phyloP scores from a whole-genome alignment of 1,140 invertebrate species.

The Hypsibius dujardini region DNA sequence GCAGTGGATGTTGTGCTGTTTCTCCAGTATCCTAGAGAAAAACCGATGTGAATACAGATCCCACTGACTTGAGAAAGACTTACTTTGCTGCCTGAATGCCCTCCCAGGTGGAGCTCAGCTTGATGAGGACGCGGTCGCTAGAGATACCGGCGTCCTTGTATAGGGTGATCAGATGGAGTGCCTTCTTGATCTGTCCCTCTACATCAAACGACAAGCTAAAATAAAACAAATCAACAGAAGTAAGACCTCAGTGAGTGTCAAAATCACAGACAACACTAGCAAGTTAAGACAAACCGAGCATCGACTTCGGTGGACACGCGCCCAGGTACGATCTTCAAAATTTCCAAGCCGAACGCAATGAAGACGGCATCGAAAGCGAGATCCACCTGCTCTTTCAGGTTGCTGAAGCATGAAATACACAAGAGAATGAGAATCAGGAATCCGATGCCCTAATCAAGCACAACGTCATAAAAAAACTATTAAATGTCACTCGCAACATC shows the following conservation, averaged over 20 bases:
- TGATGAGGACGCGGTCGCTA: slow-evolving; percentile 87
- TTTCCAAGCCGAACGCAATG: slow-evolving; percentile 88
- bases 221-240: slow-evolving; percentile 16
- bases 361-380: slow-evolving; percentile 78
- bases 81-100: slow-evolving; percentile 91
- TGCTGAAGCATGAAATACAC: slow-evolving; percentile 24
- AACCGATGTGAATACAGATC: slow-evolving; percentile 18
- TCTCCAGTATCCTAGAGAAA: slow-evolving; percentile 56
- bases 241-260: slow-evolving; percentile 7
- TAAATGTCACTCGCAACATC: no score
- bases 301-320: slow-evolving; percentile 96
- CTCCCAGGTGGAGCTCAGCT: slow-evolving; percentile 96
- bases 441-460: no score
- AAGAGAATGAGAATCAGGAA: no score
- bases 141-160: slow-evolving; percentile 72
- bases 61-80: slow-evolving; percentile 23
- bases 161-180: slow-evolving; percentile 63
- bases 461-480: no score
- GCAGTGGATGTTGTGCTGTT: slow-evolving; percentile 82
- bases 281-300: slow-evolving; percentile 47
- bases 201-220: slow-evolving; percentile 79
- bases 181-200: slow-evolving; percentile 71
- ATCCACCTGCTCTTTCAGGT: slow-evolving; percentile 38
- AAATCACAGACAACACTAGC: slow-evolving; percentile 9
- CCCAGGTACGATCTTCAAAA: slow-evolving; percentile 91